Percentiles rank a stretch among this genome's conserved stretches.
Conservation (phyloP, 2,113 vertebrate genomes). For the Microtus montanus region DNA sequence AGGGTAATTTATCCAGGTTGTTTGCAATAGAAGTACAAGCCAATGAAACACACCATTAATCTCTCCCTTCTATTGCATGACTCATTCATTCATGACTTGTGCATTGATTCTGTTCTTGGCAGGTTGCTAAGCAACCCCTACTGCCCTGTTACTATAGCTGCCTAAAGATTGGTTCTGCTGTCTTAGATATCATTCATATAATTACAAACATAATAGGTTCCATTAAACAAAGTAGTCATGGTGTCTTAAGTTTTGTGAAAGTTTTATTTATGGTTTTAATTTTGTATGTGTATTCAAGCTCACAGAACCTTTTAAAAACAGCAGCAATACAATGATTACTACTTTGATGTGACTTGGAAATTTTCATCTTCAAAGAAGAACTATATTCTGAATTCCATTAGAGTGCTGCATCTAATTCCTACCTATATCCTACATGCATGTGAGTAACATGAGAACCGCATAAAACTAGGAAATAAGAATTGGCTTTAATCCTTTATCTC, state of each 20-base stretch:
- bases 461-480: neutral
- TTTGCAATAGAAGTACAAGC: neutral
- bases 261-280: neutral
- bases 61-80: too few relatives aligned
- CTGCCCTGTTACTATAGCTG: neutral
- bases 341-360: neutral
- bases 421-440: neutral
- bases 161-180: neutral
- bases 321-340: neutral
- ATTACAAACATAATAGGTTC: neutral
- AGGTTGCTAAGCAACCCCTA: neutral
- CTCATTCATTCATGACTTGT: neutral
- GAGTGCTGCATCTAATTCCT: neutral
- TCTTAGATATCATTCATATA: neutral
- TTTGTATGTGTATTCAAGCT: slow-evolving; percentile 1
- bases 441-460: neutral
- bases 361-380: neutral
- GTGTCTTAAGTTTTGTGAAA: slow-evolving; percentile 18
- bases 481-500: neutral
- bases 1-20: neutral
- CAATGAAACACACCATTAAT: neutral
- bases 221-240: neutral
- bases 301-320: slow-evolving; percentile 21
- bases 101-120: neutral
- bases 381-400: neutral